A percentile compares a stretch with the other conserved stretches of the same genome.
phyloP scores from a whole-genome alignment of 2,888 invertebrate species.

The Sesia bembeciformis region DNA sequence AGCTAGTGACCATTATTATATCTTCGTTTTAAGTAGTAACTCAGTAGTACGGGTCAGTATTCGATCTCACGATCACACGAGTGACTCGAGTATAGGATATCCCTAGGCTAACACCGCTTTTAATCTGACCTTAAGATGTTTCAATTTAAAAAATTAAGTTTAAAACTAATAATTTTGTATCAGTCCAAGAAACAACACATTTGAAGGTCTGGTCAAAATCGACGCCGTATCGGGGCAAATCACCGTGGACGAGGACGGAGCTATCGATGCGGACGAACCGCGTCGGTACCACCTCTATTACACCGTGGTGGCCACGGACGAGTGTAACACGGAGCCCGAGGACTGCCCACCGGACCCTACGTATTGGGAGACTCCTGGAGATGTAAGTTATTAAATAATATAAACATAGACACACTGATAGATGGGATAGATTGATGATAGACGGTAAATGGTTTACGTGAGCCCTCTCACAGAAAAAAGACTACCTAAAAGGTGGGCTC shows the following conservation, averaged over 20 bases:
- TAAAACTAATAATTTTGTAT: background rate
- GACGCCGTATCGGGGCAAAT: constrained; percentile 67
- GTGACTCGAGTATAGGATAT: no score
- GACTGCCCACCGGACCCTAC: constrained; percentile 42
- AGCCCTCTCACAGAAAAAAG: no score
- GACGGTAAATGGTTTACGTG: no score
- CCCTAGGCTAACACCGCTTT: no score
- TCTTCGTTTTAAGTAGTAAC: no score
- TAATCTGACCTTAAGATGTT: no score
- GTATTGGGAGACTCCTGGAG: constrained; percentile 38
- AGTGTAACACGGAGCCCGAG: constrained; percentile 30
- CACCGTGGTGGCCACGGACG: constrained; percentile 70
- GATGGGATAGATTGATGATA: no score
- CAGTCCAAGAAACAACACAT: constrained; percentile 56
- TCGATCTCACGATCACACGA: background rate
- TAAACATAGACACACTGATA: no score
- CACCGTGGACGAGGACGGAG: constrained; percentile 44
- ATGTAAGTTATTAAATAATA: constrained; percentile 27
- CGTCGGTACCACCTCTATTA: constrained; percentile 62
- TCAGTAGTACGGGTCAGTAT: background rate
- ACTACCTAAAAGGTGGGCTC: no score
- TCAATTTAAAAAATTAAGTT: no score
- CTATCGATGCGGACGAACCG: constrained; percentile 74
- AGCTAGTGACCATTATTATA: no score
- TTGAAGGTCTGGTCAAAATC: constrained; percentile 61